Evolutionary conservation across 2,113 vertebrate species (phyloP), one percentile per base, ranked within the genome.

Genomic region (Phocoena phocoena): DNA sequence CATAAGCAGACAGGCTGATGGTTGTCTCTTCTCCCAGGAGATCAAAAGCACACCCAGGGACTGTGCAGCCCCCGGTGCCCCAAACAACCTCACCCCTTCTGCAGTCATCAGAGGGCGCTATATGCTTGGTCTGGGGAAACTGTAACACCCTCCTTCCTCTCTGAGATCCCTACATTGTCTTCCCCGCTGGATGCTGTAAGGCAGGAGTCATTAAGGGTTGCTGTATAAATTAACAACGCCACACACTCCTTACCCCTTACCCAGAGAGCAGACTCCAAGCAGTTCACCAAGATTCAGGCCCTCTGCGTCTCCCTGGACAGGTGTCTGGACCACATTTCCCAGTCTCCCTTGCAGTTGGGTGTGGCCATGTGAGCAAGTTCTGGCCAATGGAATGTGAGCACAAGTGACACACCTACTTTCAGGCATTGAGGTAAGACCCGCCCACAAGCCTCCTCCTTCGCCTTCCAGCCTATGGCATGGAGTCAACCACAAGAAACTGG

Each of bases 311-410:
- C 41, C 31, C 38, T 41, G 58, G 17, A n/a, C 26, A 90, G 26
- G 21, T 0, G 9, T 14, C 33, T 80, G 70, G 33, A 93, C 88
- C 90, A 79, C 41, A 88, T 79, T 93, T 92, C 94, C 97, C 80
- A 85, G 41, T 13, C 3, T 70, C 58, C 50, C 28, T 44, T 92
- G 70, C 36, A 53, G 68, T 1, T n/a, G 28, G 36, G 50, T 5
- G 0, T n/a, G 63, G 17, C 76, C 86, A 83, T 1, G 0, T 71
- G 60, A 44, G 58, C 0, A 2, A 62, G 28, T 90, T 36, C 26
- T 25, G 94, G 92, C 44, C 82, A 93, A 38, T 80, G 71, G 62
- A 63, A 92, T 26, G 14, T 5, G 18, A 63, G 26, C 28, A 36
- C 3, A 53, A 8, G 68, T 11, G n/a, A 50, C 41, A 81, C 38